phyloP scores from a whole-genome alignment of 2,888 invertebrate genomes.

The Sclerodermus sp. region DNA sequence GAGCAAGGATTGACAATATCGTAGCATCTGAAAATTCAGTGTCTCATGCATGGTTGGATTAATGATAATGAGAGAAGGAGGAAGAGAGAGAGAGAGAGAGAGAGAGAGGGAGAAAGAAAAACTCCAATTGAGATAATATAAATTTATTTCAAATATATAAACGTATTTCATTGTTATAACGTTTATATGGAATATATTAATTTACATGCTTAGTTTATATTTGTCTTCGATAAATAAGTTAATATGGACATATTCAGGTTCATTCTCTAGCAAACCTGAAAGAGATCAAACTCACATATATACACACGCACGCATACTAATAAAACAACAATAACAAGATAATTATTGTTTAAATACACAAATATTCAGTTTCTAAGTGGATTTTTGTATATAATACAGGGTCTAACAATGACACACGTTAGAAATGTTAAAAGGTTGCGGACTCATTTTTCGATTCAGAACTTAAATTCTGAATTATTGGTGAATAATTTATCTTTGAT shows the following conservation, averaged over 20 bases:
- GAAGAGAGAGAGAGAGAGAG: too few species aligned
- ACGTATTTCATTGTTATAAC: constrained; percentile 19
- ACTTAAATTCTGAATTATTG: too few species aligned
- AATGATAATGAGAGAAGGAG: constrained; percentile 12
- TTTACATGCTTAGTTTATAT: background rate
- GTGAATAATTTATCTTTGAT: too few species aligned
- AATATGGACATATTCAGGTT: too few species aligned
- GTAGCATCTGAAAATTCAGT: constrained; percentile 8
- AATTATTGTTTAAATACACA: constrained; percentile 7
- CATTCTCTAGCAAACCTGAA: too few species aligned
- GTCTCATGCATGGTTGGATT: constrained; percentile 38
- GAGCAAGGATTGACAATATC: too few species aligned
- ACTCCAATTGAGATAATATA: constrained; percentile 6
- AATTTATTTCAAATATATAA: constrained; percentile 39
- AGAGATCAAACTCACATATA: constrained; percentile 3
- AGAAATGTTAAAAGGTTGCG: too few species aligned
- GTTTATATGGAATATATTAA: too few species aligned
- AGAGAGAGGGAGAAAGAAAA: too few species aligned
- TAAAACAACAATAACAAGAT: constrained; percentile 2
- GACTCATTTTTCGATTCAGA: too few species aligned
- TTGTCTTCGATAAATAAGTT: background rate
- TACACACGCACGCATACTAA: background rate
- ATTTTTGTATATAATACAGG: too few species aligned
- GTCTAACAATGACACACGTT: too few species aligned
- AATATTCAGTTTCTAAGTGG: constrained; percentile 8